Base-by-base conservation (phyloP, 2,113 vertebrate genomes). In the Ptyas mucosa region DNA sequence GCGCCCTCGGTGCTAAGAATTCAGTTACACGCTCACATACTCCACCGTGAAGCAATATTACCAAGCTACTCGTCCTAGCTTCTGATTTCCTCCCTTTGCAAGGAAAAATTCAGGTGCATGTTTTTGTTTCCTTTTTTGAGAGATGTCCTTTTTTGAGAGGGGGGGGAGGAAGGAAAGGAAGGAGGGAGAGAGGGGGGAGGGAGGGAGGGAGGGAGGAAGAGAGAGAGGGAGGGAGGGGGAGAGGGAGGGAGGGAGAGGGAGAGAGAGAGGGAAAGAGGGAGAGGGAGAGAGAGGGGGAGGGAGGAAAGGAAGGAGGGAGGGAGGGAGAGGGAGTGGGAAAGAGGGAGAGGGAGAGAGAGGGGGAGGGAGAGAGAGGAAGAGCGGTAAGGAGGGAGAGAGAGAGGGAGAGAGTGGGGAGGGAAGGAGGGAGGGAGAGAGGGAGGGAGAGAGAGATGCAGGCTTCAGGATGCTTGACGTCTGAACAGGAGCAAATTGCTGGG, bases 21-120 rank as follows among this genome's bases (percentile, higher is more conserved):
- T 91, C 91, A 87, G 92, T 20, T 86, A 85, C 90, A 91, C 18
- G 49, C 88, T 95, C 94, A 88, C 75, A 39, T 3, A 81, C 8
- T 81, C 75, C 34, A 43, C 9, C 7, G 91, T n/a, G 89, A 93
- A 1, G 64, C 8, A 4, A 0, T 12, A 75, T 49, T 87, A 61
- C 85, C 89, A 52, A 11, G 69, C 51, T 53, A 57, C 26, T 52
- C 10, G 0, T 91, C 21, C 49, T 23, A 21, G 34, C 49, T 52
- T 52, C 26, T 18, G 5, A 12, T 87, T 52, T 18, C 86, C 24
- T 18, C 14, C 18, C 86, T 18, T 18, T 81, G 8, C 8, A 29
- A 4, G 87, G 8, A 57, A 90, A 46, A 14, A 21, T n/a, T 52
- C 26, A n/a, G 5, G 81, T 3, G 3, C 20, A 24, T 1, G 46